Evolutionary conservation across 1,140 invertebrate genomes (phyloP), one percentile per base, ranked within the genome.

Genomic region (Ridgeia piscesae): DNA sequence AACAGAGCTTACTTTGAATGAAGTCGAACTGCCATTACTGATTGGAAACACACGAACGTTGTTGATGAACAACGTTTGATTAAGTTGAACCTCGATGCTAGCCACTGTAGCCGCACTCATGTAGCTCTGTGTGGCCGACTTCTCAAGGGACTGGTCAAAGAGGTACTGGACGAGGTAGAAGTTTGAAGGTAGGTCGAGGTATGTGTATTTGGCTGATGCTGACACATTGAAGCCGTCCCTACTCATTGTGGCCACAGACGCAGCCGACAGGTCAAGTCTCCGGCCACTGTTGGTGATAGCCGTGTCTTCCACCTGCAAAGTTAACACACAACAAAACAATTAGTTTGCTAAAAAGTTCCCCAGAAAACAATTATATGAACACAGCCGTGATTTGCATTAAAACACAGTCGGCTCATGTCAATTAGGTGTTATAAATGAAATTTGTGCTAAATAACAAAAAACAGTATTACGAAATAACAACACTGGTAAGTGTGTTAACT

Each of bases 81-180:
- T 93, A 34, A 94, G 92, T 4, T 91, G 92, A 17, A 94, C 92
- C 42, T 93, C 94, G 0, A 95, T 35, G 11, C 93, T 94, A 77
- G 94, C 89, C 14, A 92, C 88, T 1, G 93, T 35, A n/a, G 92
- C 33, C 0, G 93, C 93, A 91, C 94, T 42, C 91, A 93, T 94
- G 91, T 94, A 94, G 0, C 11, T 21, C 21, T 94, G 94, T 8
- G 34, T 42, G 34, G 92, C 35, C 2, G 34, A 17, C 89, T 92
- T 0, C 88, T 89, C 88, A 94, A 89, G 0, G 94, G 34, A 94
- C 92, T 95, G 94, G 89, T 95, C 94, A 94, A 95, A 95, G 92
- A 95, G 88, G 88, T 94, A 92, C 88, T 92, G 93, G 89, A 94
- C 17, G 17, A 21, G 6, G 17, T 14, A 77, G 27, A 27, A 77